Evolutionary conservation across 2,113 vertebrate genomes (phyloP), one percentile per base, ranked within the genome.

Genomic region (Corythaixoides concolor): DNA sequence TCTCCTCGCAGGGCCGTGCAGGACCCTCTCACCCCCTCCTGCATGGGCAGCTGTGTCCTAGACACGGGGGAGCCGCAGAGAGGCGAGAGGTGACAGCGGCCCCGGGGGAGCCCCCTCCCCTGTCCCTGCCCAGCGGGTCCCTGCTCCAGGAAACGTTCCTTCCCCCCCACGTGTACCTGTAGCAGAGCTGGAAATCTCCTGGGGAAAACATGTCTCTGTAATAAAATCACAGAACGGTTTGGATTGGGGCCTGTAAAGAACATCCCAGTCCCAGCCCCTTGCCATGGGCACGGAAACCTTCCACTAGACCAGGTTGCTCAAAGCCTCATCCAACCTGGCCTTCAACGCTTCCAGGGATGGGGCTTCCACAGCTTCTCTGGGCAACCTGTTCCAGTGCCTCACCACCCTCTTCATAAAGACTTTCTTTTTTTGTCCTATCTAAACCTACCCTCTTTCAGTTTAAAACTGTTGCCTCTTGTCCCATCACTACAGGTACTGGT

Each of bases 161-260:
- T 43, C 26, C 35, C n/a, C 58, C 3, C 0, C 19, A 14, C 1
- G 0, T 1, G 8, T 47, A 19, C 47, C 19, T 56, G 75, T 28
- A 15, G 66, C 28, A 56, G 13, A 0, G 1, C 47, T 70, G 56
- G 66, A n/a, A 56, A 39, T n/a, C 19, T 89, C 30, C 43, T 12
- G 52, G 37, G 33, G 15, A 67, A 27, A 18, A 12, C n/a, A n/a
- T 21, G 16, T 14, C 53, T 59, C 8, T 15, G 24, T 26, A 7
- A 21, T 15, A 63, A 8, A 33, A 28, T 43, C 26, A 35, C 35
- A n/a, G 58, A 39, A 55, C 5, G 10, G 35, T 41, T 68, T 56
- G 24, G 58, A 8, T n/a, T 23, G 16, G n/a, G 35, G 35, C 23
- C 10, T 33, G 33, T 27, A 9, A 32, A 58, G 24, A 12, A 5